A percentile compares a stretch with the other conserved stretches of the same genome.
These are phyloP conservation scores for Agrenia bidenticulata DNA, from an alignment of 2,888 invertebrate genomes.

Conservation along the genomic window DNA sequence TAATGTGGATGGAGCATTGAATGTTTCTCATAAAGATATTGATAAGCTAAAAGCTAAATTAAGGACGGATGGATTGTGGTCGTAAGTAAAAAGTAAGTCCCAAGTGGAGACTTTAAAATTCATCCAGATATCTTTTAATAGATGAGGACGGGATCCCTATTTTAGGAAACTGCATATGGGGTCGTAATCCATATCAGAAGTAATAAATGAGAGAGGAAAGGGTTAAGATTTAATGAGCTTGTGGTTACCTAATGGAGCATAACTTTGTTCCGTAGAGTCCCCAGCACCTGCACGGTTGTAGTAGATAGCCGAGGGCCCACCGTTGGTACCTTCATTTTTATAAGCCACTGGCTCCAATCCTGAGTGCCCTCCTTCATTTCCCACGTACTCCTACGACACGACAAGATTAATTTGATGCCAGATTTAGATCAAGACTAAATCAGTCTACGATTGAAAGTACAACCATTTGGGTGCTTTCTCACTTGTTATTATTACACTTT, in stretches of 20 bases:
- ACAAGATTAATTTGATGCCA: constrained; percentile 23
- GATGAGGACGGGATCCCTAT: too few species aligned
- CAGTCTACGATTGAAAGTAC: too few species aligned
- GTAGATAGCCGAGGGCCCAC: constrained; percentile 21
- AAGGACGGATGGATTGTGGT: too few species aligned
- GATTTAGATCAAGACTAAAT: constrained; percentile 9
- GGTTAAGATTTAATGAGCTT: constrained; percentile 25
- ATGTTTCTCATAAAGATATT: too few species aligned
- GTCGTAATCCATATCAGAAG: constrained; percentile 16
- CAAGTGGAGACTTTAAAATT: too few species aligned
- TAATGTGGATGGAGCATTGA: too few species aligned
- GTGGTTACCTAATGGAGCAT: constrained; percentile 48
- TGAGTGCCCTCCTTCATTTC: constrained; percentile 43
- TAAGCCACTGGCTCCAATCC: constrained; percentile 41
- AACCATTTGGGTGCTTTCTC: too few species aligned
- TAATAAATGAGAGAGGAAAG: constrained; percentile 31
- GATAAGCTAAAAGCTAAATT: too few species aligned
- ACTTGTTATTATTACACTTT: too few species aligned
- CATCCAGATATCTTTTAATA: too few species aligned
- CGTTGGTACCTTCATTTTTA: constrained; percentile 29
- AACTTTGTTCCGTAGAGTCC: constrained; percentile 47
- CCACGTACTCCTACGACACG: constrained; percentile 43
- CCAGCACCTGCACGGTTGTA: constrained; percentile 46
- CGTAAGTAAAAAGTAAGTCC: too few species aligned
- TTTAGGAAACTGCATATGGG: background rate